A percentile compares a stretch with the other conserved stretches of the same genome.
phyloP scores from a whole-genome alignment of 2,113 vertebrate species.

The Zosterops borbonicus region DNA sequence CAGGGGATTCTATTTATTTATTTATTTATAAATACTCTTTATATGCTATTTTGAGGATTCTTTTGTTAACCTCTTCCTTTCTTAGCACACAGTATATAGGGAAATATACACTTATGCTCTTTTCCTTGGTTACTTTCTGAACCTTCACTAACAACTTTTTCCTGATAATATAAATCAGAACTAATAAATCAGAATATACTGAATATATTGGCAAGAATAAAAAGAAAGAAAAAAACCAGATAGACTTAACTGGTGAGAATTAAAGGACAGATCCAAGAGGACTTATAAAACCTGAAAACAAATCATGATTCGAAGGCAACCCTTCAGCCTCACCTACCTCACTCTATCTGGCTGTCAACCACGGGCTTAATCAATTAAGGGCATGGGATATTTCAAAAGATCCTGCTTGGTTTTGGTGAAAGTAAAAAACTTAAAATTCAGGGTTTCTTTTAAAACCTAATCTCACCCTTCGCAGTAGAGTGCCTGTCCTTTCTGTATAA shows the following conservation, averaged over 20 bases:
- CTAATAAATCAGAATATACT: background rate
- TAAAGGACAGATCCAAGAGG: background rate
- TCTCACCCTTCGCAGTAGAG: background rate
- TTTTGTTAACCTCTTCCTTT: background rate
- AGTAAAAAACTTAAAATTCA: background rate
- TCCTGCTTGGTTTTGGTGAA: background rate
- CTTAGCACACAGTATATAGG: background rate
- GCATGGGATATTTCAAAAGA: background rate
- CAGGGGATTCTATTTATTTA: background rate
- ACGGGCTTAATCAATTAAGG: background rate
- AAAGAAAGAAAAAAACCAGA: background rate
- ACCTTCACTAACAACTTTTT: background rate
- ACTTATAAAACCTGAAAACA: fast-evolving
- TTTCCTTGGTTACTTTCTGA: background rate
- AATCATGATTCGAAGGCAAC: background rate
- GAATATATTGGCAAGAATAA: background rate
- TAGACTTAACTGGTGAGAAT: background rate
- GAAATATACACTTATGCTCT: background rate
- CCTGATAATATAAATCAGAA: background rate
- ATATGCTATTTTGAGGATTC: background rate
- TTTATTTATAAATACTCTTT: background rate
- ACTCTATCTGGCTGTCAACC: background rate
- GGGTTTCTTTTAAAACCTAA: background rate
- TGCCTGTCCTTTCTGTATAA: background rate
- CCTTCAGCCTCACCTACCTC: background rate